Evolutionary conservation across 2,113 vertebrate genomes (phyloP).

Genomic region (Aphyosemion australe): DNA sequence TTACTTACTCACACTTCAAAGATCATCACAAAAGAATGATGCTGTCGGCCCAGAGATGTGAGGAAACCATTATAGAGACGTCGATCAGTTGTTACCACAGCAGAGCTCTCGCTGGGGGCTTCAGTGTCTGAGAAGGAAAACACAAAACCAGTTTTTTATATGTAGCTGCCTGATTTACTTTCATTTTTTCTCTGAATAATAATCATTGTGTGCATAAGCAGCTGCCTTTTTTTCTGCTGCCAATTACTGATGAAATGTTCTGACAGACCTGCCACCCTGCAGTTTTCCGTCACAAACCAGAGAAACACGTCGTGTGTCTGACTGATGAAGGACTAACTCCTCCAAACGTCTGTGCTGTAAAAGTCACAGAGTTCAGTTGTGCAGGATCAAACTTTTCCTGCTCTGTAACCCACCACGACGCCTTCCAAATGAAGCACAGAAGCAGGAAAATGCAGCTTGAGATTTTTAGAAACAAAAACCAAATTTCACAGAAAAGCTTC

Average conservation of each 20-base stretch:
- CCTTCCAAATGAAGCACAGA: not conserved
- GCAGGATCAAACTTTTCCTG: not conserved
- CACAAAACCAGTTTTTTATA: not conserved
- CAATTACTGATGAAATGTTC: not conserved
- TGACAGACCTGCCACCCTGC: not conserved
- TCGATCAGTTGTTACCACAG: slow-evolving; percentile 40
- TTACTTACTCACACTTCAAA: not conserved
- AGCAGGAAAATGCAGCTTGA: not conserved
- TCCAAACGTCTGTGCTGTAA: not conserved
- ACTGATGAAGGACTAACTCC: not conserved
- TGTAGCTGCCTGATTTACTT: not conserved
- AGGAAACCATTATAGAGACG: slow-evolving; percentile 34
- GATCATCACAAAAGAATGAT: slow-evolving; percentile 17
- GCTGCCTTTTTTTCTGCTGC: slow-evolving; percentile 18
- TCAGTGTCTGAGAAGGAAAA: slow-evolving; percentile 33
- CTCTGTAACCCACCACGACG: too few relatives aligned
- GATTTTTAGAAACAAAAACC: too few relatives aligned
- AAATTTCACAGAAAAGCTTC: too few relatives aligned
- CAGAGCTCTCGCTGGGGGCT: slow-evolving; percentile 29
- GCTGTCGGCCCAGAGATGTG: slow-evolving; percentile 12
- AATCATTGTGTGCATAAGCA: not conserved
- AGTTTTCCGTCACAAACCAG: not conserved
- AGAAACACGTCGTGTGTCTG: not conserved
- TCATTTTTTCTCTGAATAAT: slow-evolving; percentile 21
- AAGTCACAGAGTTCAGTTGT: not conserved